phyloP scores from a whole-genome alignment of 2,797 vertebrate genomes.

The Limnodromus scolopaceus region DNA sequence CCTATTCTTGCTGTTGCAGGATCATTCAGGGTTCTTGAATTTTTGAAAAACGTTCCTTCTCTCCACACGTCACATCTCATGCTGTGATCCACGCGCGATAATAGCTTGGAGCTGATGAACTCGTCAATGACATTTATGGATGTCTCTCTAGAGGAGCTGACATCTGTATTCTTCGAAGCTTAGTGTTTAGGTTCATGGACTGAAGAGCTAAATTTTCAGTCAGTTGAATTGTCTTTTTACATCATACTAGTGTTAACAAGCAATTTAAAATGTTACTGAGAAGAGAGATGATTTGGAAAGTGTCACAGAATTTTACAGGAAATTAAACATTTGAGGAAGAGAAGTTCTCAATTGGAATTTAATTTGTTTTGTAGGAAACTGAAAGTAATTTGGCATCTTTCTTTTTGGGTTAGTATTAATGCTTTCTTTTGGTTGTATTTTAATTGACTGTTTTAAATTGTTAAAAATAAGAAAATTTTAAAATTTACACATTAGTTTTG shows the following conservation, averaged over 20 bases:
- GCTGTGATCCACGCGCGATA: neutral
- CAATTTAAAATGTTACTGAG: neutral
- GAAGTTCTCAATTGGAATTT: neutral
- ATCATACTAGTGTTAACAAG: neutral
- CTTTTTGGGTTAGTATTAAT: neutral
- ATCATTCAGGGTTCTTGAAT: neutral
- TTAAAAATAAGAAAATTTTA: neutral
- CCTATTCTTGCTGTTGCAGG: neutral
- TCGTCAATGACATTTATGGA: neutral
- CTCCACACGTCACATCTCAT: neutral
- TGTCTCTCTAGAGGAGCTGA: neutral
- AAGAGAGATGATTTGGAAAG: neutral
- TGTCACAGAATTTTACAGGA: neutral
- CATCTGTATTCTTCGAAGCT: neutral
- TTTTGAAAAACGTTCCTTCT: neutral
- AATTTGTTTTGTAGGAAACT: neutral
- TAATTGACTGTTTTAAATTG: neutral
- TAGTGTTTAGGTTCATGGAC: neutral
- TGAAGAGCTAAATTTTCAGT: neutral
- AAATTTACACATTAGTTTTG: neutral
- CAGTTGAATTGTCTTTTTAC: neutral
- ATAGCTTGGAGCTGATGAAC: neutral
- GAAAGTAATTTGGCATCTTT: neutral
- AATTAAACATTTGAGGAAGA: slow-evolving; percentile 1
- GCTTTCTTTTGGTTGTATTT: neutral